Conservation (phyloP, 1,140 invertebrate species). For the Leptinotarsa undecemlineata region DNA sequence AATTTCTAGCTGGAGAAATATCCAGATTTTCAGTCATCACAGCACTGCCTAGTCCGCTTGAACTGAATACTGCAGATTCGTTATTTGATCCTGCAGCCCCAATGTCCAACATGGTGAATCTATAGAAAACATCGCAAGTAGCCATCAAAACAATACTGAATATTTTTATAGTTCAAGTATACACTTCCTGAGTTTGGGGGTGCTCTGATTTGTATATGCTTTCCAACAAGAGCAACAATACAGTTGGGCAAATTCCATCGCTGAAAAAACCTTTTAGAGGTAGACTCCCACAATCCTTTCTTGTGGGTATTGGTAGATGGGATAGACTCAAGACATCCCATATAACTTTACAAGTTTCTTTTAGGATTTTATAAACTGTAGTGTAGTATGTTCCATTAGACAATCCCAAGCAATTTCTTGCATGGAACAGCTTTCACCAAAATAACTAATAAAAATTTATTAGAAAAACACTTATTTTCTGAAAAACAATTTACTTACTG, state of each 20-base stretch:
- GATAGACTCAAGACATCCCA: neutral
- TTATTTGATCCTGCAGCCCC: neutral
- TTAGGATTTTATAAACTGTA: neutral
- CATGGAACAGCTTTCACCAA: neutral
- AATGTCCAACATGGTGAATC: neutral
- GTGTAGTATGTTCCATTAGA: neutral
- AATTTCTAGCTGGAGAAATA: neutral
- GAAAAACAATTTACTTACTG: neutral
- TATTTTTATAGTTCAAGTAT: too few species aligned
- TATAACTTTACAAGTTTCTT: neutral
- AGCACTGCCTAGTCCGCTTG: neutral
- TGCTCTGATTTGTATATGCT: neutral
- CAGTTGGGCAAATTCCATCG: neutral
- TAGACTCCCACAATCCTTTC: neutral
- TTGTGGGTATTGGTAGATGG: neutral
- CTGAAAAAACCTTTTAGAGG: neutral
- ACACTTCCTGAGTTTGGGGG: too few species aligned
- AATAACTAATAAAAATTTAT: neutral
- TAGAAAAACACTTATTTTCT: neutral
- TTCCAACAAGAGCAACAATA: neutral
- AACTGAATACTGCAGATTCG: neutral
- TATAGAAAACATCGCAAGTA: constrained; percentile 15
- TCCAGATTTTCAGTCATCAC: neutral
- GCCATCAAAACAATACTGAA: neutral
- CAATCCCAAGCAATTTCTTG: neutral